phyloP scores from a whole-genome alignment of 2,797 vertebrate species.

The Anguilla pacifica region DNA sequence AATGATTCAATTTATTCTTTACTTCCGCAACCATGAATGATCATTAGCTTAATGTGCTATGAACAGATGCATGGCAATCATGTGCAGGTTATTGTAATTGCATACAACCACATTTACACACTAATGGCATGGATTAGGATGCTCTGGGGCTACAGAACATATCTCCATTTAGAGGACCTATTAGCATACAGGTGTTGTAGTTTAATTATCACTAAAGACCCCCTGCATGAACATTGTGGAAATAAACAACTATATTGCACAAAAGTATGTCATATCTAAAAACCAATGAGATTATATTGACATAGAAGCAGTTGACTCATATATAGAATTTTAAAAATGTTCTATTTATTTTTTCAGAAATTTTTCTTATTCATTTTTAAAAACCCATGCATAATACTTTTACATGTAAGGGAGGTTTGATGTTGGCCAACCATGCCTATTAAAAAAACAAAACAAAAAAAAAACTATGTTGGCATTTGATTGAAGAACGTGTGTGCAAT shows the following conservation, averaged over 20 bases:
- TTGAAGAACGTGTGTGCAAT: too few relatives aligned
- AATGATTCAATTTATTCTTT: constrained; percentile 20
- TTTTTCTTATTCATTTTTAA: too few relatives aligned
- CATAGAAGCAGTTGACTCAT: background rate
- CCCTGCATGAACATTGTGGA: background rate
- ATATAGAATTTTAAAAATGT: too few relatives aligned
- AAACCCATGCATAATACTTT: too few relatives aligned
- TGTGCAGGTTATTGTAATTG: background rate
- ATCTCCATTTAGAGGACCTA: background rate
- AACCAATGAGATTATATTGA: background rate
- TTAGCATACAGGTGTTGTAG: background rate
- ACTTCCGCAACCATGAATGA: background rate
- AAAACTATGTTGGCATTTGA: too few relatives aligned
- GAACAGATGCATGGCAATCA: constrained; percentile 15
- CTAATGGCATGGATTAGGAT: background rate
- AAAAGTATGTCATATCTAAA: too few relatives aligned
- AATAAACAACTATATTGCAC: background rate
- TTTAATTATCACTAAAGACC: background rate
- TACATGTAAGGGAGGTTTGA: too few relatives aligned
- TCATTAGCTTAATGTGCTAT: constrained; percentile 12
- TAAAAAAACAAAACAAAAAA: too few relatives aligned
- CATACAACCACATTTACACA: constrained; percentile 3
- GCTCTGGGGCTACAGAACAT: background rate
- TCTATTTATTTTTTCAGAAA: too few relatives aligned
- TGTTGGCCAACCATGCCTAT: too few relatives aligned